Percentiles rank a stretch among this genome's conserved stretches.
Evolutionary conservation across 2,888 invertebrate genomes (phyloP).

Genomic region (Acronicta leporina): DNA sequence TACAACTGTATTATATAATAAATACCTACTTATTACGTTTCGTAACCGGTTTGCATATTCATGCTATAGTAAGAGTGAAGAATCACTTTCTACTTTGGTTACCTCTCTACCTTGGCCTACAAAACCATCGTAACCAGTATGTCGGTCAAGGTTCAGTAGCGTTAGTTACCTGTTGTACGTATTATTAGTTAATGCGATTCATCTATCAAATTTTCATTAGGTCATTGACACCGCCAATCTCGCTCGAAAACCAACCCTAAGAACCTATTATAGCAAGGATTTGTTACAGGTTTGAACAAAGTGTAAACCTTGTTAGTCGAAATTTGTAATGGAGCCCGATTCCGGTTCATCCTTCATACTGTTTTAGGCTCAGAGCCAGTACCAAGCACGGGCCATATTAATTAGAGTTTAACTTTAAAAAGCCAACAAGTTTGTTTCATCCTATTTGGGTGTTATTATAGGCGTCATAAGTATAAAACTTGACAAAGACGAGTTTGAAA

Average conservation of each 20-base stretch:
- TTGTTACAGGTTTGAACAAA: too few species aligned
- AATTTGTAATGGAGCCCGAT: background rate
- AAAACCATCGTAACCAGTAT: slow-evolving; percentile 29
- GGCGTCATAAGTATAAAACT: slow-evolving; percentile 14
- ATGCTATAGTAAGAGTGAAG: slow-evolving; percentile 43
- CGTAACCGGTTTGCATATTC: slow-evolving; percentile 39
- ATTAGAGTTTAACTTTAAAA: too few species aligned
- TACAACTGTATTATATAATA: slow-evolving; percentile 25
- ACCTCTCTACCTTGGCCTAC: slow-evolving; percentile 47
- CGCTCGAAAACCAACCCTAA: background rate
- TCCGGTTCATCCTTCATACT: background rate
- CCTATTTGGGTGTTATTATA: slow-evolving; percentile 4
- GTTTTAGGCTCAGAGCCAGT: too few species aligned
- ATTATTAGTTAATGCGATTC: background rate
- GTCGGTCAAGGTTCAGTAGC: slow-evolving; percentile 49
- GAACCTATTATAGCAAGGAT: background rate
- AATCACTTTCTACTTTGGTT: slow-evolving; percentile 50
- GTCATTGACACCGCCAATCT: background rate
- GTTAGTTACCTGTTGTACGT: slow-evolving; percentile 19
- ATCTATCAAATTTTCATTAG: background rate
- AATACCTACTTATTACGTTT: background rate
- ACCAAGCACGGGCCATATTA: too few species aligned
- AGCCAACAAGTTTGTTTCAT: background rate
- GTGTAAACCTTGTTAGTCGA: background rate
- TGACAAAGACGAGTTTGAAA: slow-evolving; percentile 35